Percentiles rank a stretch among this genome's conserved stretches.
Evolutionary conservation across 2,113 vertebrate species (phyloP).

Genomic region (Merops nubicus): DNA sequence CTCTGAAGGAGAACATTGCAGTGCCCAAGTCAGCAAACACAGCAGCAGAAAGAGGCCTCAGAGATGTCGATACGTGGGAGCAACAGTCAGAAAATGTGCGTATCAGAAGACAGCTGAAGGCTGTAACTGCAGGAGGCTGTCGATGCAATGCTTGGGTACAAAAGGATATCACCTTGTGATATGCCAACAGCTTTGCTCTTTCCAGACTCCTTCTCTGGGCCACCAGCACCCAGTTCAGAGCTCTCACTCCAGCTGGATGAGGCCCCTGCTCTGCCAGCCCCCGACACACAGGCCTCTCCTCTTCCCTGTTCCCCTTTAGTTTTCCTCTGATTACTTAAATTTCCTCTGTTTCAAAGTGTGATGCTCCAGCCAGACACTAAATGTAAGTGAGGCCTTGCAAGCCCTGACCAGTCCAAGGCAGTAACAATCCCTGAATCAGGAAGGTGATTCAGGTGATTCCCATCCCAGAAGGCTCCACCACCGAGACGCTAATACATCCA

Average conservation of each 20-base stretch:
- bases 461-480: not conserved
- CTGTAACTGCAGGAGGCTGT: not conserved
- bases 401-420: not conserved
- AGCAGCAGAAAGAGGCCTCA: not conserved
- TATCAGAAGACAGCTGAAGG: rapidly evolving
- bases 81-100: not conserved
- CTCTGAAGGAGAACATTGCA: not conserved
- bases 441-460: too few species aligned
- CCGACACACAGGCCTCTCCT: not conserved
- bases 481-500: not conserved
- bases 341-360: not conserved
- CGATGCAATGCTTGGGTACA: not conserved
- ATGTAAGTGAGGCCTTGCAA: not conserved
- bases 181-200: not conserved
- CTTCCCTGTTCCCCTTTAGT: not conserved
- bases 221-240: too few species aligned
- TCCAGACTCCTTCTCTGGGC: not conserved
- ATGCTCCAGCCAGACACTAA: not conserved
- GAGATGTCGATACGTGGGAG: rapidly evolving
- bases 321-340: not conserved
- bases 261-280: not conserved
- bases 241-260: not conserved
- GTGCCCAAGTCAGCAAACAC: not conserved
- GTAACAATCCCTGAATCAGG: not conserved
- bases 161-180: not conserved